These are phyloP conservation scores for Bos taurus DNA, from an alignment of 2,113 vertebrate species.

Conservation along the genomic window DNA sequence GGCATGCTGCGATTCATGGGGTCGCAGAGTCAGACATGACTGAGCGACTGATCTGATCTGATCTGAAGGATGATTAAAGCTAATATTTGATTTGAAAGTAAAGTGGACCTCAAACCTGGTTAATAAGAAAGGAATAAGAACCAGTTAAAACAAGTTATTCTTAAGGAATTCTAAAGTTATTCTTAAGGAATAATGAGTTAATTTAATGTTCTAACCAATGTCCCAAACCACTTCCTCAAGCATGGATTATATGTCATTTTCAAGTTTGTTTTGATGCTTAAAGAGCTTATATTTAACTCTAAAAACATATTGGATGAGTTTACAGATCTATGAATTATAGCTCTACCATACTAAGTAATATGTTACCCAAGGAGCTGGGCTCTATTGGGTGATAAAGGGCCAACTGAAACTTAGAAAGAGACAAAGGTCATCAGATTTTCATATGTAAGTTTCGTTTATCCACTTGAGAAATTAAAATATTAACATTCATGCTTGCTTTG, in stretches of 20 bases:
- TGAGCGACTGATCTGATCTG: too few relatives aligned
- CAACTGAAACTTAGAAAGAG: not conserved
- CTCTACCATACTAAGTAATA: not conserved
- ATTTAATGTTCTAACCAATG: not conserved
- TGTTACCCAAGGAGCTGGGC: not conserved
- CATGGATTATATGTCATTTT: not conserved
- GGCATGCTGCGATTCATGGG: too few relatives aligned
- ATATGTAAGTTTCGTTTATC: not conserved
- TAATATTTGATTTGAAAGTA: not conserved
- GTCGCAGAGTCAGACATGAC: too few relatives aligned
- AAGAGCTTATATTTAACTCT: not conserved
- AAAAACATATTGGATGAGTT: not conserved
- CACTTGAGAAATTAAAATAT: not conserved
- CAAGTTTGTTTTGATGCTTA: not conserved
- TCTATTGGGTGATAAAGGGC: not conserved
- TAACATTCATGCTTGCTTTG: not conserved
- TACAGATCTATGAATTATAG: not conserved
- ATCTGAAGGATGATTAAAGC: not conserved
- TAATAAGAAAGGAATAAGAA: not conserved
- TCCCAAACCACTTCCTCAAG: not conserved
- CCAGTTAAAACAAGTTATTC: slow-evolving; percentile 1
- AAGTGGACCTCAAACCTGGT: not conserved
- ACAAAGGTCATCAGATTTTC: not conserved
- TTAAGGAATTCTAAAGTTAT: too few relatives aligned
- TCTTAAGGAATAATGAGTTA: not conserved